phyloP scores from a whole-genome alignment of 2,888 invertebrate species.

The Dascillus cervinus region DNA sequence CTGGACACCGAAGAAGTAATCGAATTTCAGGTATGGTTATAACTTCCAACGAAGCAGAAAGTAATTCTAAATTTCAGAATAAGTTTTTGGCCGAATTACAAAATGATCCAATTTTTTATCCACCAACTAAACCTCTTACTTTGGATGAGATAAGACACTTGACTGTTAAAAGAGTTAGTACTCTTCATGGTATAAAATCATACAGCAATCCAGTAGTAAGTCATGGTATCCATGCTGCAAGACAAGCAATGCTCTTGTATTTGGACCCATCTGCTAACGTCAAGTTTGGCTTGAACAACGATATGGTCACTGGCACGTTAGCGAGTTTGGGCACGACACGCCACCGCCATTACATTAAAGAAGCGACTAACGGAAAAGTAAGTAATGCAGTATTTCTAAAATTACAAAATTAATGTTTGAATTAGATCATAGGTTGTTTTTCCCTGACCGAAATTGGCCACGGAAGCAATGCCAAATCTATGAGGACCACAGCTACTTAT shows the following conservation, averaged over 20 bases:
- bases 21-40: no score
- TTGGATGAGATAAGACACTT: slow-evolving; percentile 44
- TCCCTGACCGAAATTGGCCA: slow-evolving; percentile 90
- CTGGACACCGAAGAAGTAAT: slow-evolving; percentile 41
- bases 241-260: slow-evolving; percentile 49
- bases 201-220: no score
- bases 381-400: slow-evolving; percentile 7
- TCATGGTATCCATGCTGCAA: slow-evolving; percentile 45
- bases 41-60: no score
- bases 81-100: slow-evolving; percentile 27
- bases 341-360: slow-evolving; percentile 50
- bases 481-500: slow-evolving; percentile 86
- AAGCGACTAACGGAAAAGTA: slow-evolving; percentile 31
- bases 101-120: slow-evolving; percentile 25
- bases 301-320: slow-evolving; percentile 59
- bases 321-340: slow-evolving; percentile 58
- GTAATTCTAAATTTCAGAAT: slow-evolving; percentile 29
- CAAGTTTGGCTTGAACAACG: slow-evolving; percentile 54
- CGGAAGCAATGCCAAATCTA: slow-evolving; percentile 87
- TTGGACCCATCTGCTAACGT: slow-evolving; percentile 57
- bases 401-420: slow-evolving; percentile 36
- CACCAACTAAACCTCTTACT: slow-evolving; percentile 18
- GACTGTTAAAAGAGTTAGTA: slow-evolving; percentile 52
- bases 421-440: no score
- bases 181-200: slow-evolving; percentile 58